Base-by-base conservation (phyloP, 1,140 invertebrate genomes). In the Drosophila biarmipes region DNA sequence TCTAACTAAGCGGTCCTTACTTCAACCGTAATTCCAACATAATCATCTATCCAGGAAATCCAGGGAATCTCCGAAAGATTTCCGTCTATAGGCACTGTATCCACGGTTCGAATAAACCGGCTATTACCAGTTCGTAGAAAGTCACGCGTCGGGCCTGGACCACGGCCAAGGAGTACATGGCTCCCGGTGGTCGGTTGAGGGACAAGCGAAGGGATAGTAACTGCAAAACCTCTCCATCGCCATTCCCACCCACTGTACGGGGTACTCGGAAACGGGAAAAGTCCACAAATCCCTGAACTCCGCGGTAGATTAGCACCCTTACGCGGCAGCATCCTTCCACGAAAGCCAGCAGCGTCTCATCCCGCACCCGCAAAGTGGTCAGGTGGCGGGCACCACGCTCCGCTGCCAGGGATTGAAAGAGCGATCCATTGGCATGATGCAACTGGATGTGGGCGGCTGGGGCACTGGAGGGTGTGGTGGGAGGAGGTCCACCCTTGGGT, bases 311-410 rank as follows among this genome's bases (percentile, higher is more conserved):
- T 0, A 85, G 66, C n/a, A 92, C 74, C 1, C 80, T 64, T 17
- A 92, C 56, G 2, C 17, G 49, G 21, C 78, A 85, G 15, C 87
- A 84, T 34, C 67, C 73, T 52, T 92, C 89, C 12, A 91, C 62
- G n/a, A 84, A 91, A 46, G 86, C 78, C 19, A 92, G 52, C 40
- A 92, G 49, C 0, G 91, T 92, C 38, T 91, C 80, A 21, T 89
- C 82, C 2, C 73, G 67, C 14, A 92, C 55, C 11, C 87, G 69
- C 17, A 91, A 17, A 0, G 76, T 52, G 6, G 61, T 59, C n/a
- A 92, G 35, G 11, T 79, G 78, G 11, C 79, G 72, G 5, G 91
- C 78, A 2, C 53, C 45, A 0, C 38, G 51, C 55, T 77, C 58
- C 2, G 89, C 80, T 6, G 68, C 53, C 43, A 92, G 58, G 0